Evolutionary conservation across 2,888 invertebrate genomes (phyloP).

Genomic region (Agonopterix arenella): DNA sequence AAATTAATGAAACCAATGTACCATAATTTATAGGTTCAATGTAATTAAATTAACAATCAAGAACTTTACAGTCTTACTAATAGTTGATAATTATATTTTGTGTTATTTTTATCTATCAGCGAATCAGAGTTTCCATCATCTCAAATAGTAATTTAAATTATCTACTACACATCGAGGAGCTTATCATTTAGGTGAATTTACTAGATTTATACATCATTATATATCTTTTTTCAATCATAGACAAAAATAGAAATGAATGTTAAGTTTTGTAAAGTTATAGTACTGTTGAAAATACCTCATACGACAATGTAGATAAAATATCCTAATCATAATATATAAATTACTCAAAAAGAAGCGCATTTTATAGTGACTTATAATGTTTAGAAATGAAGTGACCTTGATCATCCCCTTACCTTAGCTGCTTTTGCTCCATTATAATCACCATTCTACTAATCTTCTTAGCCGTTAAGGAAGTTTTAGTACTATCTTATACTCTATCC

Average conservation of each 20-base stretch:
- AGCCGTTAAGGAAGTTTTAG: constrained; percentile 6
- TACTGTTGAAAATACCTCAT: constrained; percentile 60
- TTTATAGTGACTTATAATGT: constrained; percentile 60
- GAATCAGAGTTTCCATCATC: neutral
- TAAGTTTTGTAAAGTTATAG: constrained; percentile 44
- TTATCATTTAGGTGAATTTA: constrained; percentile 58
- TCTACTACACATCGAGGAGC: constrained; percentile 39
- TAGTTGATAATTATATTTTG: too few relatives aligned
- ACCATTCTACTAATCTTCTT: constrained; percentile 39
- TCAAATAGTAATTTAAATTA: constrained; percentile 7
- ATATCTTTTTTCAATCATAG: constrained; percentile 30
- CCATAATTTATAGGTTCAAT: too few relatives aligned
- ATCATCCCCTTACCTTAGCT: constrained; percentile 65
- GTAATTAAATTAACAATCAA: too few relatives aligned
- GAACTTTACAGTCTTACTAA: too few relatives aligned
- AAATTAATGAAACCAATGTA: neutral
- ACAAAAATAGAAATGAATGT: constrained; percentile 31
- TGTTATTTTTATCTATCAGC: neutral
- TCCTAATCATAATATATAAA: constrained; percentile 36
- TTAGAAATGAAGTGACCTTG: constrained; percentile 74
- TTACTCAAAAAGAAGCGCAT: constrained; percentile 43
- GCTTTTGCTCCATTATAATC: constrained; percentile 61
- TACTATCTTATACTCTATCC: neutral
- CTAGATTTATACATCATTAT: constrained; percentile 38
- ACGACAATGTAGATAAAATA: constrained; percentile 46